These are phyloP conservation scores for Sinonovacula constricta DNA, from an alignment of 1,140 invertebrate genomes.

Conservation along the genomic window DNA sequence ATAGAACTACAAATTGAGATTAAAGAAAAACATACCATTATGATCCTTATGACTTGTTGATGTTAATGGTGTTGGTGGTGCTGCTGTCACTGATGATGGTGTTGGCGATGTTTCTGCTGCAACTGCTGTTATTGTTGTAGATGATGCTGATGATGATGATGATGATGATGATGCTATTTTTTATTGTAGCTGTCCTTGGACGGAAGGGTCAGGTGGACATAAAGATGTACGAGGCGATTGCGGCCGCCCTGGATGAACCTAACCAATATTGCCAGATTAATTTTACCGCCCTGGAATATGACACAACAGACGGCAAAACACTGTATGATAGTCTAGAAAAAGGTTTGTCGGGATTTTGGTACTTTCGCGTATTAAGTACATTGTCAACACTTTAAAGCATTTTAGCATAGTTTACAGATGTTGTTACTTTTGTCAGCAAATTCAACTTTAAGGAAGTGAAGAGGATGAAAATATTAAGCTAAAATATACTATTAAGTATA, in stretches of 20 bases:
- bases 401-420: too few species aligned
- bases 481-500: too few species aligned
- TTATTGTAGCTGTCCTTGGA: constrained; percentile 48
- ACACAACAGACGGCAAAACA: constrained; percentile 56
- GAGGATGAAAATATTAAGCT: too few species aligned
- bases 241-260: constrained; percentile 6
- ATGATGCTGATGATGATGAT: background rate
- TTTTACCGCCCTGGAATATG: constrained; percentile 60
- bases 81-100: background rate
- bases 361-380: too few species aligned
- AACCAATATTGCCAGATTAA: constrained; percentile 56
- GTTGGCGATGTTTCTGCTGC: background rate
- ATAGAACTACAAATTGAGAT: background rate
- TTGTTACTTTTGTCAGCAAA: too few species aligned
- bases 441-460: too few species aligned
- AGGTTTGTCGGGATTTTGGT: too few species aligned
- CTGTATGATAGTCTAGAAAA: constrained; percentile 60
- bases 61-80: background rate
- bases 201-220: constrained; percentile 37
- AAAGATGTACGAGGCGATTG: constrained; percentile 32
- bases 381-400: too few species aligned
- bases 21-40: background rate
- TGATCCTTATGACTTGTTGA: background rate
- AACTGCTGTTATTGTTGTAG: background rate
- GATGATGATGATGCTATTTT: background rate